Evolutionary conservation across 2,797 vertebrate species (phyloP).

Genomic region (Karalla daura): DNA sequence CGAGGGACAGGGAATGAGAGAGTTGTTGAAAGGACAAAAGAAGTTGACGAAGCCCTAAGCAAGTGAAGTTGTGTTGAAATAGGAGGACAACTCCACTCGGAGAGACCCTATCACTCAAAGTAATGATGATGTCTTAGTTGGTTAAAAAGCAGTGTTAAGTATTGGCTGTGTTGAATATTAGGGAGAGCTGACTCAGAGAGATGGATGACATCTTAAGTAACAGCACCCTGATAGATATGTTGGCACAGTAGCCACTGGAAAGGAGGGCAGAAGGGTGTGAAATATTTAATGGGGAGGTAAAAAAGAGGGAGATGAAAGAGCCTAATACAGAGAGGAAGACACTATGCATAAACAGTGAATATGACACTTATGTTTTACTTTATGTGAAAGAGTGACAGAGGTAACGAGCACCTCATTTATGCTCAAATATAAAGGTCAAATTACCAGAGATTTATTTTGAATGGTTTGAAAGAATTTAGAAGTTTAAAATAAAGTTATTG

Average conservation of each 20-base stretch:
- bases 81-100: slow-evolving; percentile 75
- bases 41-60: too few species aligned
- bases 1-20: slow-evolving; percentile 36
- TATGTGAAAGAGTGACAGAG: neutral
- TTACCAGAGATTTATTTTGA: too few species aligned
- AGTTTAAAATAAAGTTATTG: too few species aligned
- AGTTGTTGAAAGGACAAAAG: slow-evolving; percentile 62
- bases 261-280: slow-evolving; percentile 44
- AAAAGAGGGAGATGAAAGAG: slow-evolving; percentile 1
- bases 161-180: slow-evolving; percentile 70
- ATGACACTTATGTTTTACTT: neutral
- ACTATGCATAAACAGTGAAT: slow-evolving; percentile 3
- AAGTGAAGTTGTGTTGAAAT: slow-evolving; percentile 70
- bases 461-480: too few species aligned
- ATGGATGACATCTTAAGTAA: slow-evolving; percentile 84
- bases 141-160: slow-evolving; percentile 84
- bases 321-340: neutral
- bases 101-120: slow-evolving; percentile 80
- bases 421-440: too few species aligned
- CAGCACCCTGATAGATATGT: slow-evolving; percentile 76
- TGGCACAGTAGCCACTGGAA: slow-evolving; percentile 56
- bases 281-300: slow-evolving; percentile 32
- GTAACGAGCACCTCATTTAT: too few species aligned
- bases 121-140: slow-evolving; percentile 85
- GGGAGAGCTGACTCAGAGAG: slow-evolving; percentile 59